A percentile compares a stretch with the other conserved stretches of the same genome.
phyloP scores from a whole-genome alignment of 1,140 invertebrate genomes.

The Steinernema khuongi region DNA sequence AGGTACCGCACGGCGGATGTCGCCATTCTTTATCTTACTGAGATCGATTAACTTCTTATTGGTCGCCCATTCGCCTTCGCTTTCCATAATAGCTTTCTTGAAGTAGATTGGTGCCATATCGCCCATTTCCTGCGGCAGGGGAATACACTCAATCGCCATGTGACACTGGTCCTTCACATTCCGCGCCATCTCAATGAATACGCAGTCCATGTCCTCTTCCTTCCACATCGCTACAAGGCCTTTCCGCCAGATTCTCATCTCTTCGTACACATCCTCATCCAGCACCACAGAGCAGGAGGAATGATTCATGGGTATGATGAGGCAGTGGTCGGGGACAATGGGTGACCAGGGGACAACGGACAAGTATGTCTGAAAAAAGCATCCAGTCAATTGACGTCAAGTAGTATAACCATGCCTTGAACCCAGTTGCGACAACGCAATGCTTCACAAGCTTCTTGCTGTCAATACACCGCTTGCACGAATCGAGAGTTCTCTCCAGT shows the following conservation, averaged over 20 bases:
- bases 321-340: slow-evolving; percentile 76
- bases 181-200: slow-evolving; percentile 83
- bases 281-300: slow-evolving; percentile 70
- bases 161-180: slow-evolving; percentile 73
- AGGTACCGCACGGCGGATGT: slow-evolving; percentile 65
- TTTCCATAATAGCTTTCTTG: slow-evolving; percentile 91
- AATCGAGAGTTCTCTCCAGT: slow-evolving; percentile 70
- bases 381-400: slow-evolving; percentile 17
- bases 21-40: slow-evolving; percentile 64
- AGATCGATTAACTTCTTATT: slow-evolving; percentile 87
- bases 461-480: slow-evolving; percentile 77
- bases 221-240: slow-evolving; percentile 73
- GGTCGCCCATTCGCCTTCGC: slow-evolving; percentile 84
- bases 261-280: slow-evolving; percentile 87
- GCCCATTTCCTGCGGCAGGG: slow-evolving; percentile 73
- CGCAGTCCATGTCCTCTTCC: slow-evolving; percentile 68
- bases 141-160: slow-evolving; percentile 79
- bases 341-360: slow-evolving; percentile 73
- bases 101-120: slow-evolving; percentile 87
- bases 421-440: slow-evolving; percentile 74
- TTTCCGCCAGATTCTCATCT: slow-evolving; percentile 72
- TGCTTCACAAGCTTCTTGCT: slow-evolving; percentile 75
- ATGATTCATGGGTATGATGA: slow-evolving; percentile 77
- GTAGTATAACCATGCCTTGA: slow-evolving; percentile 64
- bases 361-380: slow-evolving; percentile 66